phyloP scores from a whole-genome alignment of 2,888 invertebrate genomes.

The Leptinotarsa tumamoca region DNA sequence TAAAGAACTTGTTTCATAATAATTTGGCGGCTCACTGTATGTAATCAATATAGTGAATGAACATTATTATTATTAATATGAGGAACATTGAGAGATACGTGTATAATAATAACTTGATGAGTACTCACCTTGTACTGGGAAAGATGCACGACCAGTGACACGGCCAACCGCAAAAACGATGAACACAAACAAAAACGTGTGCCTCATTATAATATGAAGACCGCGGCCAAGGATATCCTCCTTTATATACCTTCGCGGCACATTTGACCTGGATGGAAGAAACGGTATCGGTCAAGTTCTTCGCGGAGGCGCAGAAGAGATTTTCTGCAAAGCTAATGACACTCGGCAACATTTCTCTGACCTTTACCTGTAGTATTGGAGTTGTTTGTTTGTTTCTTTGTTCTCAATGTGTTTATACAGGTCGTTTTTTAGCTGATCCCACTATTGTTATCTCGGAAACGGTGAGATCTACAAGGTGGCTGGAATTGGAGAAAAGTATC shows the following conservation, averaged over 20 bases:
- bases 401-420: too few relatives aligned
- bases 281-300: conserved; percentile 45
- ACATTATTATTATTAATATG: too few relatives aligned
- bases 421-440: too few relatives aligned
- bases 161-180: conserved; percentile 25
- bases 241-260: conserved; percentile 40
- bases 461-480: too few relatives aligned
- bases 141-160: conserved; percentile 30
- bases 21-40: too few relatives aligned
- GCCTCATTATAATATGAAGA: conserved; percentile 41
- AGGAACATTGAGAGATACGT: too few relatives aligned
- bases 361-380: background rate
- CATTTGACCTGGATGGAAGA: conserved; percentile 39
- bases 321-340: background rate
- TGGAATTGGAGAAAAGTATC: too few relatives aligned
- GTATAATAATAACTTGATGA: too few relatives aligned
- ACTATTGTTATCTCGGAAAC: too few relatives aligned
- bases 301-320: conserved; percentile 14
- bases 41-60: too few relatives aligned
- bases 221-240: conserved; percentile 29
- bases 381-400: too few relatives aligned
- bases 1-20: too few relatives aligned
- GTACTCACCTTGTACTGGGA: conserved; percentile 36
- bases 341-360: background rate
- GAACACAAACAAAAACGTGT: conserved; percentile 36